phyloP scores from a whole-genome alignment of 2,888 invertebrate genomes.

The Caenorhabditis zanzibari region DNA sequence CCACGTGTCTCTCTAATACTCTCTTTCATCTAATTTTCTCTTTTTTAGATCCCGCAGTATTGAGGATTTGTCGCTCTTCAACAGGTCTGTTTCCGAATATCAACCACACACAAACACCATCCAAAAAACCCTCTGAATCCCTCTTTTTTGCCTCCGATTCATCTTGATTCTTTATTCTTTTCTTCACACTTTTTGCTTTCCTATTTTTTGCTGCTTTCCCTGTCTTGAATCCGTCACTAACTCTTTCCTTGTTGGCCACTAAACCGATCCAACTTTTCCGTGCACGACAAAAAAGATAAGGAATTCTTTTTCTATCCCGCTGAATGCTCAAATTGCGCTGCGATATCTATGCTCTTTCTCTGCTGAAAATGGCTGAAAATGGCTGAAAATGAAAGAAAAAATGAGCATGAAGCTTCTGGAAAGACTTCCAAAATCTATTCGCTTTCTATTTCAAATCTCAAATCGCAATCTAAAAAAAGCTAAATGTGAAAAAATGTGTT shows the following conservation, averaged over 20 bases:
- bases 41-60: constrained; percentile 83
- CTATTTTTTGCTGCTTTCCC: constrained; percentile 34
- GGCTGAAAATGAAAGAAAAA: constrained; percentile 3
- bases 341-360: constrained; percentile 28
- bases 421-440: constrained; percentile 7
- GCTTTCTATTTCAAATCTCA: not conserved
- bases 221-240: constrained; percentile 43
- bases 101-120: constrained; percentile 75
- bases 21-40: constrained; percentile 39
- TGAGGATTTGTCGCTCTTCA: constrained; percentile 83
- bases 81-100: constrained; percentile 80
- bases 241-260: constrained; percentile 48
- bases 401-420: constrained; percentile 26
- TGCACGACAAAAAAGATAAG: constrained; percentile 40
- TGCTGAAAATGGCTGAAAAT: constrained; percentile 13
- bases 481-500: constrained; percentile 34
- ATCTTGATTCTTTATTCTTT: constrained; percentile 49
- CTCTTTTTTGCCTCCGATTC: constrained; percentile 42
- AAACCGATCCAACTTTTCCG: constrained; percentile 25
- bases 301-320: constrained; percentile 30
- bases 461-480: not conserved
- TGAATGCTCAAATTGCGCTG: constrained; percentile 29
- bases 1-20: constrained; percentile 46
- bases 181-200: constrained; percentile 40
- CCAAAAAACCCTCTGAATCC: constrained; percentile 27